Evolutionary conservation across 2,888 invertebrate species (phyloP).

Genomic region (Nemotelus pantherinus): DNA sequence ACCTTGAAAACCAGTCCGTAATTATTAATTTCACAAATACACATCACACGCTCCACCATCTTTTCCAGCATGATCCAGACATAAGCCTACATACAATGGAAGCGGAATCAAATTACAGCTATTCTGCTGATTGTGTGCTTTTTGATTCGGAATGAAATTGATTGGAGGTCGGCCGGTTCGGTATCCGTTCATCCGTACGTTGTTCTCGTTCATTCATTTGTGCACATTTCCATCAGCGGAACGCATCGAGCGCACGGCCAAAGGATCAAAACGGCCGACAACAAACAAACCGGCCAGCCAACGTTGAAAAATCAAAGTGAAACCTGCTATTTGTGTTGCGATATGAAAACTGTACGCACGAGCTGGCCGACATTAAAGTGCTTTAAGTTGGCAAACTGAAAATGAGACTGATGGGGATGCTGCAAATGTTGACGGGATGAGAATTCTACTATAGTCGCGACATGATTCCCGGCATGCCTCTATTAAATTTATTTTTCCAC

Average conservation of each 20-base stretch:
- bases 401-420: slow-evolving; percentile 1
- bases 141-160: slow-evolving; percentile 22
- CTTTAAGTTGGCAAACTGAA: not conserved
- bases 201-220: not conserved
- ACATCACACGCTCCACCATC: no score
- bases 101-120: no score
- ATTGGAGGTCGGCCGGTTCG: not conserved
- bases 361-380: not conserved
- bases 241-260: not conserved
- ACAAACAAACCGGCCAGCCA: not conserved
- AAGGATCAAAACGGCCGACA: not conserved
- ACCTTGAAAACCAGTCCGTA: no score
- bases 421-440: not conserved
- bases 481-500: slow-evolving; percentile 11
- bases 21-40: no score
- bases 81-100: no score
- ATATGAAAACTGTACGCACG: not conserved
- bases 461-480: not conserved
- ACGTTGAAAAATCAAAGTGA: slow-evolving; percentile 13
- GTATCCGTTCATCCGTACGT: not conserved
- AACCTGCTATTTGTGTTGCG: not conserved
- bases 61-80: no score
- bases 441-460: not conserved
- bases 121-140: slow-evolving; percentile 14
- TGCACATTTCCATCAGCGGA: not conserved